Evolutionary conservation across 2,888 invertebrate species (phyloP).

Genomic region (Pyralis farinalis): DNA sequence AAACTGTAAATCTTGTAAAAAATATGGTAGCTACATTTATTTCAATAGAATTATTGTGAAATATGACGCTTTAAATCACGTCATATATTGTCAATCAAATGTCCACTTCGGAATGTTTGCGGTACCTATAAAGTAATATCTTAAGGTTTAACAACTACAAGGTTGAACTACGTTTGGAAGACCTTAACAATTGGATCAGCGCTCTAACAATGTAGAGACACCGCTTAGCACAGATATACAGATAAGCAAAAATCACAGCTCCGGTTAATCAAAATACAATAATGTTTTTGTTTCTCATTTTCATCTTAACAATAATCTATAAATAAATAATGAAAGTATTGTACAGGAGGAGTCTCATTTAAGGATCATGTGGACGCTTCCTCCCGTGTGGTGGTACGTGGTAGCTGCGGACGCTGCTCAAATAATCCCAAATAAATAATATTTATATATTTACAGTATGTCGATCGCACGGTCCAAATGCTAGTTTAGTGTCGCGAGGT

Average conservation of each 20-base stretch:
- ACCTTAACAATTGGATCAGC: slow-evolving; percentile 38
- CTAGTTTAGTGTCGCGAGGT: slow-evolving; percentile 26
- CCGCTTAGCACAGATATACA: slow-evolving; percentile 52
- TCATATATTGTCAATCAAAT: neutral
- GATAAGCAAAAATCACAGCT: slow-evolving; percentile 80
- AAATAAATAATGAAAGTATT: slow-evolving; percentile 76
- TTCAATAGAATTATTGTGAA: slow-evolving; percentile 16
- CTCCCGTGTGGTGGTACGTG: slow-evolving; percentile 3
- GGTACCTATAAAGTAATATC: neutral
- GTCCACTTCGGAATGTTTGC: neutral
- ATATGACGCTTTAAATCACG: neutral
- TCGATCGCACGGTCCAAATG: slow-evolving; percentile 3
- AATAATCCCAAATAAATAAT: slow-evolving; percentile 26
- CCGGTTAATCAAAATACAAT: slow-evolving; percentile 77
- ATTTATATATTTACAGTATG: slow-evolving; percentile 26
- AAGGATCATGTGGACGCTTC: slow-evolving; percentile 57
- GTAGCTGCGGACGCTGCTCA: neutral
- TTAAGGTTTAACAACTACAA: slow-evolving; percentile 9
- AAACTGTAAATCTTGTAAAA: slow-evolving; percentile 73
- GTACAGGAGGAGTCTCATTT: slow-evolving; percentile 64
- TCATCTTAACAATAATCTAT: slow-evolving; percentile 63
- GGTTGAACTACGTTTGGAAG: slow-evolving; percentile 33
- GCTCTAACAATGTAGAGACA: slow-evolving; percentile 19
- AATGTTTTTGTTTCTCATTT: slow-evolving; percentile 67
- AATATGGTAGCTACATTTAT: slow-evolving; percentile 67